Conservation (phyloP, 2,797 vertebrate genomes). For the Sebastes minor region DNA sequence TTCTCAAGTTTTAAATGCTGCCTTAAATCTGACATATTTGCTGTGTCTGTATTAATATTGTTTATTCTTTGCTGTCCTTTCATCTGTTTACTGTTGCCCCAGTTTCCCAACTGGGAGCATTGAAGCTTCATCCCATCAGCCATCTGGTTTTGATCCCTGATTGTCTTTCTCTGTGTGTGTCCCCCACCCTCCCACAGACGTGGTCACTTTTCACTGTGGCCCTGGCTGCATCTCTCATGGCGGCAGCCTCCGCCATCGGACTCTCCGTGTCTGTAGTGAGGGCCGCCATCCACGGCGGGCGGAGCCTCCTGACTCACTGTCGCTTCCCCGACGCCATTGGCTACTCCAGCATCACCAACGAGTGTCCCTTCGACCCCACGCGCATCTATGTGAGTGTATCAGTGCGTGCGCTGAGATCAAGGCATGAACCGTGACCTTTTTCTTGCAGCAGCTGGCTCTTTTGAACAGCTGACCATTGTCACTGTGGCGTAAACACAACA, state of each 20-base stretch:
- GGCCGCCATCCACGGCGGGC: constrained; percentile 82
- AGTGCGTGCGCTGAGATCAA: background rate
- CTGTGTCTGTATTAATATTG: background rate
- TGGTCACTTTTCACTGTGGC: constrained; percentile 84
- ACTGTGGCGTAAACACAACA: background rate
- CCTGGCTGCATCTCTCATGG: constrained; percentile 77
- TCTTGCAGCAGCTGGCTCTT: background rate
- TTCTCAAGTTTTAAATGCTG: background rate
- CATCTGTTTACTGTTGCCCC: background rate
- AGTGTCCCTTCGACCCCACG: constrained; percentile 94
- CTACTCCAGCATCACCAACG: constrained; percentile 75
- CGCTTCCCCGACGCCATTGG: constrained; percentile 66
- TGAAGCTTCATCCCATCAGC: background rate
- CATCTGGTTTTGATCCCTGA: background rate
- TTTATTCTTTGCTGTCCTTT: background rate
- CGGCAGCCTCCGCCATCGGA: constrained; percentile 82
- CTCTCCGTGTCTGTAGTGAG: constrained; percentile 82
- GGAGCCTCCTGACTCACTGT: constrained; percentile 86
- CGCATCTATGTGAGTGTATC: constrained; percentile 88
- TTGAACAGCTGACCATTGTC: constrained; percentile 14
- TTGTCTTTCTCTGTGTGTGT: background rate
- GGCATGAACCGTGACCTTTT: constrained; percentile 6
- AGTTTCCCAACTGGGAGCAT: background rate
- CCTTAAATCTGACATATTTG: no score
- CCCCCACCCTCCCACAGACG: constrained; percentile 69